Evolutionary conservation across 2,888 invertebrate genomes (phyloP), one percentile per base, ranked within the genome.

Genomic region (Dromius quadrimaculatus): DNA sequence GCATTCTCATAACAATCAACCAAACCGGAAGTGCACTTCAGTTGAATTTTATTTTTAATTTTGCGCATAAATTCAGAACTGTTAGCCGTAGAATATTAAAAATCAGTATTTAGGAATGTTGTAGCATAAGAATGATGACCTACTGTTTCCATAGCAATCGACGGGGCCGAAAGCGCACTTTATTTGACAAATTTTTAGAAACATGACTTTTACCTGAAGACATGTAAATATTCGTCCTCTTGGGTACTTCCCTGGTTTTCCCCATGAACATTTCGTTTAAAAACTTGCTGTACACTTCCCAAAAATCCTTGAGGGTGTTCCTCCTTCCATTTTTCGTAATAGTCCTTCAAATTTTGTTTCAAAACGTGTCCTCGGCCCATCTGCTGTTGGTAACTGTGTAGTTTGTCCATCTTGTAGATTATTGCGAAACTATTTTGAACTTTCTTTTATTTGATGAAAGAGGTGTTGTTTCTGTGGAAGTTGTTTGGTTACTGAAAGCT

Each of bases 141-240:
- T n/a, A n/a, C n/a, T n/a, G n/a, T n/a, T n/a, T n/a, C n/a, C n/a
- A n/a, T n/a, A n/a, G n/a, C n/a, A n/a, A n/a, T n/a, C n/a, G n/a
- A n/a, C n/a, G n/a, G n/a, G n/a, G n/a, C n/a, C n/a, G n/a, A n/a
- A n/a, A n/a, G n/a, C n/a, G n/a, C n/a, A n/a, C n/a, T n/a, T n/a
- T n/a, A n/a, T n/a, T n/a, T n/a, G n/a, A n/a, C n/a, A n/a, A n/a
- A n/a, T n/a, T n/a, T n/a, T n/a, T n/a, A n/a, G n/a, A n/a, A n/a
- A n/a, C n/a, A n/a, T n/a, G n/a, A n/a, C n/a, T 6, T 17, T 59
- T 62, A 70, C 70, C 70, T 23, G 28, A 62, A 62, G n/a, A 70
- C 62, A 47, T 70, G 70, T 9, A 50, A 3, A 47, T 47, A 70
- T 4, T 69, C 59, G 2, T 70, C 45, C 9, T 47, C 50, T 9